phyloP scores from a whole-genome alignment of 1,140 invertebrate genomes.

The Danaus melanippus region DNA sequence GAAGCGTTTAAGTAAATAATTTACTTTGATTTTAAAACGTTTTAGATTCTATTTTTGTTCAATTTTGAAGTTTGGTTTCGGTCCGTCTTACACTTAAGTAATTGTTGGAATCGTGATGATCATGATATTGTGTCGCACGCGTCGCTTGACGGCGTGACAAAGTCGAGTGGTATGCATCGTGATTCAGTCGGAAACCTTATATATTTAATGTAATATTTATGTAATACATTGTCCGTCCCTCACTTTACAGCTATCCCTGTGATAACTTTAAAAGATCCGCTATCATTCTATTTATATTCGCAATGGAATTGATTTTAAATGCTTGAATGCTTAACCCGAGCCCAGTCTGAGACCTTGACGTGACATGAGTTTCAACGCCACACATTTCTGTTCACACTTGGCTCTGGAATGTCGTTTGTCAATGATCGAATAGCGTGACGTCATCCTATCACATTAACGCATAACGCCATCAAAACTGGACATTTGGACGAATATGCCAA shows the following conservation, averaged over 20 bases:
- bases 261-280: conserved; percentile 27
- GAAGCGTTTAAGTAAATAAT: too few relatives aligned
- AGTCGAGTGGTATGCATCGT: conserved; percentile 60
- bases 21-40: too few relatives aligned
- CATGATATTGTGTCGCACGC: conserved; percentile 49
- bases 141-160: conserved; percentile 53
- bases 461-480: conserved; percentile 28
- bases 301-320: conserved; percentile 11
- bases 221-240: conserved; percentile 48
- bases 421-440: conserved; percentile 65
- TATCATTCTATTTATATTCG: conserved; percentile 10
- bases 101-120: conserved; percentile 40
- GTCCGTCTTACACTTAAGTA: too few relatives aligned
- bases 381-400: conserved; percentile 46
- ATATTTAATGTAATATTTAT: conserved; percentile 64
- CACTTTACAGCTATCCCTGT: conserved; percentile 36
- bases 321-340: conserved; percentile 38
- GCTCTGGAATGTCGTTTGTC: conserved; percentile 66
- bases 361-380: conserved; percentile 49
- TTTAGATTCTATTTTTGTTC: too few relatives aligned
- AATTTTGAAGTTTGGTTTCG: too few relatives aligned
- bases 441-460: conserved; percentile 46
- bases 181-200: conserved; percentile 67
- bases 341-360: conserved; percentile 53
- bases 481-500: conserved; percentile 33